Conservation (phyloP, 2,888 invertebrate genomes). For the Limnephilus auricula region DNA sequence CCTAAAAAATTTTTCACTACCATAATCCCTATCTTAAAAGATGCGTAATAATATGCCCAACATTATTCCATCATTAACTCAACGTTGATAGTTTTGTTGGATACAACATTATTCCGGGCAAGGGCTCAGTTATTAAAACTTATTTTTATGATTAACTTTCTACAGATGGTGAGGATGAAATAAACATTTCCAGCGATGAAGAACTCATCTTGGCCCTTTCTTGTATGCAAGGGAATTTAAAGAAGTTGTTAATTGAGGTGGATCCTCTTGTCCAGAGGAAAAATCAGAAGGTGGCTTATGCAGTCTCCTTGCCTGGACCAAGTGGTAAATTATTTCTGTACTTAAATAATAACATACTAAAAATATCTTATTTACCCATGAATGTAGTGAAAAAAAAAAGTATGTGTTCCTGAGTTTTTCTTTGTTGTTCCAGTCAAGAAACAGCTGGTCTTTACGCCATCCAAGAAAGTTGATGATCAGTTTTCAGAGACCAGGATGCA, state of each 20-base stretch:
- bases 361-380: background rate
- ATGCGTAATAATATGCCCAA: too few relatives aligned
- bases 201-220: conserved; percentile 81
- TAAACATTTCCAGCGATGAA: conserved; percentile 81
- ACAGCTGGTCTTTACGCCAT: background rate
- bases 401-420: background rate
- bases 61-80: too few relatives aligned
- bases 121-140: background rate
- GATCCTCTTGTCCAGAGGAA: background rate
- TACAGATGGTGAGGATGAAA: conserved; percentile 78
- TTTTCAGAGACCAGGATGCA: background rate
- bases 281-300: background rate
- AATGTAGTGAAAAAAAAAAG: background rate
- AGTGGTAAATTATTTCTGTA: background rate
- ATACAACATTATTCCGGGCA: too few relatives aligned
- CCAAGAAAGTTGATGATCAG: background rate
- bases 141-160: background rate
- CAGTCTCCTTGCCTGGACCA: background rate
- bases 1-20: too few relatives aligned
- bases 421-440: background rate
- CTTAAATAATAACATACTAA: background rate
- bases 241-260: conserved; percentile 70
- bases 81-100: too few relatives aligned
- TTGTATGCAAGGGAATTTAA: conserved; percentile 71
- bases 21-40: too few relatives aligned